These are phyloP conservation scores for Elgaria multicarinata DNA, from an alignment of 2,113 vertebrate genomes.

Conservation along the genomic window DNA sequence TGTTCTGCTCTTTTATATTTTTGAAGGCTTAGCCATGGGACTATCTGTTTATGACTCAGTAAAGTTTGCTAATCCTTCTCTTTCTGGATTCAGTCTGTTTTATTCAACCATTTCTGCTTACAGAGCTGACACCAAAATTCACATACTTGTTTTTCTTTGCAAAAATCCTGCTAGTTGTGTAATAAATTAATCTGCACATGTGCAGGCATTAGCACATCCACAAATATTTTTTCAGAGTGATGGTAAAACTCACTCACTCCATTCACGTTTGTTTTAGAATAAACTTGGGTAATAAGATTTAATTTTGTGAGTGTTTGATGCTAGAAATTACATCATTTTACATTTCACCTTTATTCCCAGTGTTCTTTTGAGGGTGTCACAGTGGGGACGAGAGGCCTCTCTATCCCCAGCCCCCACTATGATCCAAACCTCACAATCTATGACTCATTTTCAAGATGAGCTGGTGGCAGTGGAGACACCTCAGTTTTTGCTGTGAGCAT, in stretches of 20 bases:
- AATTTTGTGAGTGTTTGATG: background rate
- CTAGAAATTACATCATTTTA: background rate
- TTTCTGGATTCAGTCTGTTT: too few relatives aligned
- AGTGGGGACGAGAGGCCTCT: background rate
- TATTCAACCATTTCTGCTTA: too few relatives aligned
- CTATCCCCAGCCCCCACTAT: background rate
- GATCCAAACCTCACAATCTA: background rate
- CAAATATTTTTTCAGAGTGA: background rate
- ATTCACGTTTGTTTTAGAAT: too few relatives aligned
- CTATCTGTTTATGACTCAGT: too few relatives aligned
- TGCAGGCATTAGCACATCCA: background rate
- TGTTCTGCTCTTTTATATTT: too few relatives aligned
- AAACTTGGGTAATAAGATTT: background rate
- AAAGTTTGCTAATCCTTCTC: too few relatives aligned
- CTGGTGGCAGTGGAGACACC: background rate
- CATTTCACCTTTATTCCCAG: background rate
- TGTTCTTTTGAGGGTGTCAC: background rate
- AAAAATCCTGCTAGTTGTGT: background rate
- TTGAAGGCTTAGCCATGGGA: too few relatives aligned
- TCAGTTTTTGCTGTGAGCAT: background rate
- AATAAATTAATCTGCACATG: background rate
- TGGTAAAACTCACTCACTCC: too few relatives aligned
- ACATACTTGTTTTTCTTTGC: background rate
- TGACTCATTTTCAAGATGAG: background rate
- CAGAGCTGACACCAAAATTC: background rate